phyloP scores from a whole-genome alignment of 2,113 vertebrate genomes.

The Probosciger aterrimus region DNA sequence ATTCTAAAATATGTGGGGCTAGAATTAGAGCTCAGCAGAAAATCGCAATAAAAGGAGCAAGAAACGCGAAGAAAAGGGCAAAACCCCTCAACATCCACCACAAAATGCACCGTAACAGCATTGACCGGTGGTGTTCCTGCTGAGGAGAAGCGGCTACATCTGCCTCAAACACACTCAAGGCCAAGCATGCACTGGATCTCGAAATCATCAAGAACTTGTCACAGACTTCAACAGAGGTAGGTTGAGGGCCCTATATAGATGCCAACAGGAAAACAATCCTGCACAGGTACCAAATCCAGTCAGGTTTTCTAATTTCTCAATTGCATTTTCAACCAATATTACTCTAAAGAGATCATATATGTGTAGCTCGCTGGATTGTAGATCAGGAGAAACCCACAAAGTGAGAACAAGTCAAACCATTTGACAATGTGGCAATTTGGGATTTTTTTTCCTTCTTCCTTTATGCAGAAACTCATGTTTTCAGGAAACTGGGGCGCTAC shows the following conservation, averaged over 20 bases:
- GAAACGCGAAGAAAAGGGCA: no score
- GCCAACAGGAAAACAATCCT: neutral
- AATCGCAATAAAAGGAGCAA: neutral
- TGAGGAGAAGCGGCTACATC: neutral
- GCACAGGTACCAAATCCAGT: neutral
- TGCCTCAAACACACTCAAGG: no score
- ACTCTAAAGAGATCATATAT: neutral
- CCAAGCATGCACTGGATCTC: neutral
- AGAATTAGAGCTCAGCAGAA: no score
- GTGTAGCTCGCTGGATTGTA: neutral
- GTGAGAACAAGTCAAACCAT: neutral
- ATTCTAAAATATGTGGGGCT: no score
- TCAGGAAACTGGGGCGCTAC: neutral
- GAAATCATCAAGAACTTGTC: neutral
- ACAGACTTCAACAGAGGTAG: neutral
- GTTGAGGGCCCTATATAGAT: neutral
- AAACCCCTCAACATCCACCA: neutral
- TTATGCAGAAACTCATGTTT: neutral
- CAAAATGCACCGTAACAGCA: accelerated
- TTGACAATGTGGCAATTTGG: neutral
- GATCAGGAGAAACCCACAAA: neutral
- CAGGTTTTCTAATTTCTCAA: neutral
- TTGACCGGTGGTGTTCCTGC: accelerated
- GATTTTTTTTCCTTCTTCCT: neutral
- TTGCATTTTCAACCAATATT: neutral